Percentiles rank a stretch among this genome's conserved stretches.
These are phyloP conservation scores for Kryptolebias ocellatus DNA, from an alignment of 2,797 vertebrate genomes.

Conservation along the genomic window DNA sequence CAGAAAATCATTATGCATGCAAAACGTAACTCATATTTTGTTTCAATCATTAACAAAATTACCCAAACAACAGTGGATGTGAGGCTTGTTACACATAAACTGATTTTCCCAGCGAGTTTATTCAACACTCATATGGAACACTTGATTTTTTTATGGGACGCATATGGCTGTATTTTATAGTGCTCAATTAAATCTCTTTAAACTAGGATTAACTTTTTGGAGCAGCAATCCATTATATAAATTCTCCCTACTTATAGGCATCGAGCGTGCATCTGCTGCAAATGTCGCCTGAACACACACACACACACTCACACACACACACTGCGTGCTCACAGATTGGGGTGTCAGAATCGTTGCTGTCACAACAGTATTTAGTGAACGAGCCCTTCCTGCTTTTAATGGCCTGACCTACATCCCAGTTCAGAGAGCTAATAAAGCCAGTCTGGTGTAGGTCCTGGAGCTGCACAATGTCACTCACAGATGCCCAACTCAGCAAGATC, in stretches of 20 bases:
- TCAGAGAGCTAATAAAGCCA: slow-evolving; percentile 93
- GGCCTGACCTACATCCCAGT: slow-evolving; percentile 96
- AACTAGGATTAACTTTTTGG: slow-evolving; percentile 75
- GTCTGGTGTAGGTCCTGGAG: slow-evolving; percentile 94
- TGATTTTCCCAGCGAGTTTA: slow-evolving; percentile 67
- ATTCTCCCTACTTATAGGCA: slow-evolving; percentile 32
- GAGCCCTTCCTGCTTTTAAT: slow-evolving; percentile 92
- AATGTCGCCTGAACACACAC: slow-evolving; percentile 38
- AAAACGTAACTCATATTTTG: slow-evolving; percentile 36
- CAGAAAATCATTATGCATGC: slow-evolving; percentile 17
- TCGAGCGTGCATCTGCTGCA: slow-evolving; percentile 38
- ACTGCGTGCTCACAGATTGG: slow-evolving; percentile 39
- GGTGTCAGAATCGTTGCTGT: slow-evolving; percentile 73
- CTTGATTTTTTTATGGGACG: slow-evolving; percentile 72
- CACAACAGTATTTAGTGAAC: slow-evolving; percentile 77
- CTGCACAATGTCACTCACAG: slow-evolving; percentile 97
- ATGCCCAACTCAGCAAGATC: slow-evolving; percentile 95
- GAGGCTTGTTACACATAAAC: slow-evolving; percentile 55
- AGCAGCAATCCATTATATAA: slow-evolving; percentile 56
- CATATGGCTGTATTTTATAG: slow-evolving; percentile 78
- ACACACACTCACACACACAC: slow-evolving; percentile 4
- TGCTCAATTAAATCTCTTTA: slow-evolving; percentile 75
- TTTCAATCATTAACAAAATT: slow-evolving; percentile 55
- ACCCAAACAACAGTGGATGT: slow-evolving; percentile 40
- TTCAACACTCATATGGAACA: slow-evolving; percentile 72